Conservation (phyloP, 64 coral and sea anemone genomes). For the Pachyseris speciosa region DNA sequence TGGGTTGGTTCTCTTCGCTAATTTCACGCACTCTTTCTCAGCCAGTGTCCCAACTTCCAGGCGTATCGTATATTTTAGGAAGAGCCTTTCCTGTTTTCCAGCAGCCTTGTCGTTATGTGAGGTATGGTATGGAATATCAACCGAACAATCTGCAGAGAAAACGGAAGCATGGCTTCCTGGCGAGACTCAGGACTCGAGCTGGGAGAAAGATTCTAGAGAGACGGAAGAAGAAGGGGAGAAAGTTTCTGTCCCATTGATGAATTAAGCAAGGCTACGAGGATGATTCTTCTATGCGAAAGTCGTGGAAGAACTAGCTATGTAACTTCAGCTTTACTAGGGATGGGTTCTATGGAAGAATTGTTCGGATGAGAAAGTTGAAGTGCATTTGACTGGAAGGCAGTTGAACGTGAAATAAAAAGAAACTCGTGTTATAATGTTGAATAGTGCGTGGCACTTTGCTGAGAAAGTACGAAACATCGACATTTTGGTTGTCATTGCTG, state of each 20-base stretch:
- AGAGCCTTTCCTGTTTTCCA: constrained; percentile 17
- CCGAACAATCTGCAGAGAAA: constrained; percentile 97
- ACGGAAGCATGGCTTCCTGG: constrained; percentile 96
- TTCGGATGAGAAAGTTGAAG: too few relatives aligned
- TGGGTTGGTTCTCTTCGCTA: constrained; percentile 16
- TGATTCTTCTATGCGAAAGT: too few relatives aligned
- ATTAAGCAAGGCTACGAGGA: not conserved
- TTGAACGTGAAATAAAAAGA: too few relatives aligned
- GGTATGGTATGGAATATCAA: constrained; percentile 97
- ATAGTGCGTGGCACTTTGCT: too few relatives aligned
- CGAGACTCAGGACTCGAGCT: constrained; percentile 78
- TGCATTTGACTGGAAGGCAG: too few relatives aligned
- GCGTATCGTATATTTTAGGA: not conserved
- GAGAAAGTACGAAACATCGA: too few relatives aligned
- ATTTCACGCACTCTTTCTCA: not conserved
- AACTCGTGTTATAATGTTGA: too few relatives aligned
- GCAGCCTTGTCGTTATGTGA: constrained; percentile 81
- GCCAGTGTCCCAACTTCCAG: not conserved
- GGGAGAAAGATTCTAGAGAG: constrained; percentile 91
- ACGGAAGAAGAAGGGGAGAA: constrained; percentile 87
- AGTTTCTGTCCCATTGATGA: constrained; percentile 91
- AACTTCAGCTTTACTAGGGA: too few relatives aligned
- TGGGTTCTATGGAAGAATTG: too few relatives aligned
- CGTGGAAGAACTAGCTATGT: too few relatives aligned
- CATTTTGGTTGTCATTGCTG: too few relatives aligned